Evolutionary conservation across 2,888 invertebrate species (phyloP), one percentile per base, ranked within the genome.

Genomic region (Drosophila anomalata): DNA sequence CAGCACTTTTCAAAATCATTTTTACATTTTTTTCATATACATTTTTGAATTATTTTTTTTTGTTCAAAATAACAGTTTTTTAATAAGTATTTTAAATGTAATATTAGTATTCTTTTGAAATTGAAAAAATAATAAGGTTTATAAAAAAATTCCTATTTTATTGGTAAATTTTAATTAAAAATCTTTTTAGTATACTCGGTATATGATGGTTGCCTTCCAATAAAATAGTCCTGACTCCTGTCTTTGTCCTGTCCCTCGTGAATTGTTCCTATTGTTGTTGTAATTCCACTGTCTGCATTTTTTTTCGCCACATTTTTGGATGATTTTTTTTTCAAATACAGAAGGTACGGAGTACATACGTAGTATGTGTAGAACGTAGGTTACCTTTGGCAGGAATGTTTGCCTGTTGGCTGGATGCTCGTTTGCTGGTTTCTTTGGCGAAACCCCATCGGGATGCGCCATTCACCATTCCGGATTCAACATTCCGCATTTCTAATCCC

Each of bases 321-420:
- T 22, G 46, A 24, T 44, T 24, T 42, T 20, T 22, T 20, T 20
- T 29, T 9, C n/a, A 12, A 31, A 20, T 24, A 33, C 26, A 6
- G 29, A 39, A 14, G 39, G 2, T 11, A 6, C 2, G 14, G 14
- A 14, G n/a, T 39, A 3, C 7, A 2, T 11, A 6, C 2, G 14
- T 39, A 14, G n/a, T 39, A 3, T 14, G 39, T n/a, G n/a, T 14
- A 7, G 2, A 8, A 29, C 29, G 42, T 17, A 11, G 9, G 42
- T 42, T 61, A 31, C 46, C 62, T 53, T 52, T 63, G 22, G 42
- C 46, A 46, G 33, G 8, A n/a, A 39, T 72, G 63, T 51, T 58
- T 65, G 57, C 48, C 59, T 60, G 53, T 60, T 60, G 54, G 70
- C 53, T 61, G 24, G 51, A 36, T 51, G 50, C 62, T 70, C 41